These are phyloP conservation scores for Halichoerus grypus DNA, from an alignment of 2,113 vertebrate species.

Conservation along the genomic window DNA sequence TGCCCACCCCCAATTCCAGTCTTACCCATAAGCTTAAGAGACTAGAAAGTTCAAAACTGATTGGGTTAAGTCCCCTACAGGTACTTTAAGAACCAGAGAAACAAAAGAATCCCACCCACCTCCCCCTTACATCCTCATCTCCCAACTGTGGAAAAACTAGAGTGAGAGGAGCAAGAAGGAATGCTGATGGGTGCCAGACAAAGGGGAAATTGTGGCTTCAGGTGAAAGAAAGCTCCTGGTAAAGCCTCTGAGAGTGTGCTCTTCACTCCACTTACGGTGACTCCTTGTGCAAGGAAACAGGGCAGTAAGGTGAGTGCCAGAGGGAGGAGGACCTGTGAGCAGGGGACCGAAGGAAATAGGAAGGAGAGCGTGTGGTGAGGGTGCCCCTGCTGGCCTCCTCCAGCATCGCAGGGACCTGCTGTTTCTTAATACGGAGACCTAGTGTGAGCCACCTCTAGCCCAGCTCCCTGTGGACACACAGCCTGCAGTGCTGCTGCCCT, in stretches of 20 bases:
- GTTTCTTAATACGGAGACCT: neutral
- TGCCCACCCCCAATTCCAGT: neutral
- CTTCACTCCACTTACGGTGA: neutral
- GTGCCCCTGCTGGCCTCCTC: neutral
- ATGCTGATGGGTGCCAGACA: neutral
- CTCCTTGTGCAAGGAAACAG: neutral
- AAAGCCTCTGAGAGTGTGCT: too few species aligned
- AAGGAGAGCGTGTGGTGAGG: neutral
- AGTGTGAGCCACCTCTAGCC: neutral
- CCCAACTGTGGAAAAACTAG: neutral
- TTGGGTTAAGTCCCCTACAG: neutral
- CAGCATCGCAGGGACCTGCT: too few species aligned
- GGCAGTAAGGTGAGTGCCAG: neutral
- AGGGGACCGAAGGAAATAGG: rapidly evolving
- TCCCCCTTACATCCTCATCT: neutral
- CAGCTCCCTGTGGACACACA: too few species aligned
- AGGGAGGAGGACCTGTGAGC: neutral
- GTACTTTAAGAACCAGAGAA: neutral
- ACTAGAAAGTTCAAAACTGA: neutral
- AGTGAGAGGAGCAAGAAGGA: neutral
- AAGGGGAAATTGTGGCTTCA: neutral
- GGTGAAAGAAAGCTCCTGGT: neutral
- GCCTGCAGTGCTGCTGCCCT: neutral
- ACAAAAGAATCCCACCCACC: neutral
- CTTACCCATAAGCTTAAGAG: neutral